phyloP scores from a whole-genome alignment of 2,113 vertebrate genomes.

The Rhizomys pruinosus region DNA sequence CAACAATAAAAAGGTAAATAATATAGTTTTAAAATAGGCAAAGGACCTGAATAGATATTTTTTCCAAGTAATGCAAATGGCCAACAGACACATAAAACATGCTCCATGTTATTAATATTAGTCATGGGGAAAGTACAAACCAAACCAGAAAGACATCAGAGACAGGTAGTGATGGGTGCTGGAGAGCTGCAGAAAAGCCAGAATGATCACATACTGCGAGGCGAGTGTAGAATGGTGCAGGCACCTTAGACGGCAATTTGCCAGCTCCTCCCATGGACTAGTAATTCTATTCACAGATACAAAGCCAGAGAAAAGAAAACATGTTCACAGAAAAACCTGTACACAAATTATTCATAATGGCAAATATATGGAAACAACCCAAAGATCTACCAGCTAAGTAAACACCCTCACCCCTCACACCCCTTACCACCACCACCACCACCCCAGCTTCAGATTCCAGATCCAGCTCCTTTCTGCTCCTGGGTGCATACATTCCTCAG shows the following conservation, averaged over 20 bases:
- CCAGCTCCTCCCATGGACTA: neutral
- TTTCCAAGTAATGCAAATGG: neutral
- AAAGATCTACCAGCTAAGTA: neutral
- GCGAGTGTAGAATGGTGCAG: neutral
- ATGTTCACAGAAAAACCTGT: neutral
- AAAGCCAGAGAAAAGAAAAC: neutral
- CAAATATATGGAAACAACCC: neutral
- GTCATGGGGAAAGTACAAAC: conserved; percentile 3
- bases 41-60: neutral
- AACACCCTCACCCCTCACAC: neutral
- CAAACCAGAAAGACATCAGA: neutral
- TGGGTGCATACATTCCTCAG: neutral
- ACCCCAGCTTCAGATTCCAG: neutral
- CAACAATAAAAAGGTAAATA: neutral
- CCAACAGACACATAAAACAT: neutral
- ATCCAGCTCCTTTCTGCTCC: neutral
- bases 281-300: neutral
- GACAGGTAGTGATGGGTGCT: neutral
- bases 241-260: neutral
- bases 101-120: neutral
- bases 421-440: neutral
- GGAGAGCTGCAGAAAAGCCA: neutral
- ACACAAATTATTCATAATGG: neutral
- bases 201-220: neutral
- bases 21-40: neutral